Evolutionary conservation across 2,888 invertebrate genomes (phyloP), one percentile per base, ranked within the genome.

Genomic region (Nycteola revayana): DNA sequence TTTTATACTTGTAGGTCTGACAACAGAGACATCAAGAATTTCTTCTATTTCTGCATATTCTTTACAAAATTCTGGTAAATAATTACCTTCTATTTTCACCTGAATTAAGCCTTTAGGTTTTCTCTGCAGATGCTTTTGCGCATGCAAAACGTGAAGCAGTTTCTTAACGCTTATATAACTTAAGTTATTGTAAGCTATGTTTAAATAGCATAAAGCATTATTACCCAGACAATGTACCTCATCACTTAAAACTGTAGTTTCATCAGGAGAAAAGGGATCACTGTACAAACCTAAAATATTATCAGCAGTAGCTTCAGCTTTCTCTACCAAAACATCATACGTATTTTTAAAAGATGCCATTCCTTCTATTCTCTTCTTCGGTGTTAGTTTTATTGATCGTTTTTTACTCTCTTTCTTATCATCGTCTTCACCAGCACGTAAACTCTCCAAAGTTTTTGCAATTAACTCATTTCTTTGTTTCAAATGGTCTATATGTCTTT

Each of bases 111-210:
- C 21, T 2, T 2, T 21, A 21, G 21, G 21, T 21, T n/a, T 21
- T 7, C 21, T 21, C 2, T 21, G 7, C 7, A 21, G 2, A 21
- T 21, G 7, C n/a, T 21, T 21, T 21, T 21, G 21, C 2, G 7
- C 7, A 21, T n/a, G 7, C 7, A 21, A 21, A n/a, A 21, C 21
- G n/a, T 21, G 3, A 2, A 52, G 30, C 10, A 81, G 17, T 38
- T 67, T 71, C n/a, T 54, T 62, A 0, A 75, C 23, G 36, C 58
- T 62, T 0, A 43, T 1, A 32, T 59, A 73, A 1, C 66, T 42
- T 10, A 81, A 44, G 35, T 71, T 41, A 33, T 80, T 82, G 39
- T 74, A 79, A 0, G 71, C 56, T 14, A 80, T 43, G 49, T 81
- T 82, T 21, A 81, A 55, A 49, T 69, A 70, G 32, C 66, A 60